Conservation (phyloP, 2,888 invertebrate genomes). For the Buathra laborator region DNA sequence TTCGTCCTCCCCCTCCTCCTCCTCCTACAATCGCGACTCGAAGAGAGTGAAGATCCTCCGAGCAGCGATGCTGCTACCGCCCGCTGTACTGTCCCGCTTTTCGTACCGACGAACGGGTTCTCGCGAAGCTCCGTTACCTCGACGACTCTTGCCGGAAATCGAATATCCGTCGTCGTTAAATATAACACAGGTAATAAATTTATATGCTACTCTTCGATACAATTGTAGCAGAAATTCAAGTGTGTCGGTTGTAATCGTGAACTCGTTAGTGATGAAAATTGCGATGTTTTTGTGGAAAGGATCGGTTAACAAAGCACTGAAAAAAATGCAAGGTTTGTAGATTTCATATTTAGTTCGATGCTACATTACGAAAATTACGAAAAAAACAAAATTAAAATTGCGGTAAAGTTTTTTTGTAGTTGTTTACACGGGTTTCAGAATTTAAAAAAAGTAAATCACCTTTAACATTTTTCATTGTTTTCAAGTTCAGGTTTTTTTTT, state of each 20-base stretch:
- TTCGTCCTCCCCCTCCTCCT: not conserved
- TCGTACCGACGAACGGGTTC: conserved; percentile 65
- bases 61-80: conserved; percentile 46
- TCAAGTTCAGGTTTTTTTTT: too few species aligned
- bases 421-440: too few species aligned
- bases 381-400: too few species aligned
- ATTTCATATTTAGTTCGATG: too few species aligned
- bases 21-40: not conserved
- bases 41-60: conserved; percentile 29
- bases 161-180: conserved; percentile 51
- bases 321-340: not conserved
- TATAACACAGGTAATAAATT: conserved; percentile 1
- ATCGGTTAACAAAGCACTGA: not conserved
- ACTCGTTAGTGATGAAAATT: not conserved
- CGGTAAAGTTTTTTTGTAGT: too few species aligned
- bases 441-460: too few species aligned
- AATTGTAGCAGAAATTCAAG: not conserved
- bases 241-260: not conserved
- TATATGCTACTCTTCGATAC: not conserved
- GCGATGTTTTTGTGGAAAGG: not conserved
- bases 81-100: conserved; percentile 40
- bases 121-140: conserved; percentile 62
- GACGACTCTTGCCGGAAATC: conserved; percentile 63
- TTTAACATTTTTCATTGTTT: too few species aligned
- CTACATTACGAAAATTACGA: too few species aligned